Evolutionary conservation across 1,140 invertebrate species (phyloP).

Genomic region (Glossosoma conforme): DNA sequence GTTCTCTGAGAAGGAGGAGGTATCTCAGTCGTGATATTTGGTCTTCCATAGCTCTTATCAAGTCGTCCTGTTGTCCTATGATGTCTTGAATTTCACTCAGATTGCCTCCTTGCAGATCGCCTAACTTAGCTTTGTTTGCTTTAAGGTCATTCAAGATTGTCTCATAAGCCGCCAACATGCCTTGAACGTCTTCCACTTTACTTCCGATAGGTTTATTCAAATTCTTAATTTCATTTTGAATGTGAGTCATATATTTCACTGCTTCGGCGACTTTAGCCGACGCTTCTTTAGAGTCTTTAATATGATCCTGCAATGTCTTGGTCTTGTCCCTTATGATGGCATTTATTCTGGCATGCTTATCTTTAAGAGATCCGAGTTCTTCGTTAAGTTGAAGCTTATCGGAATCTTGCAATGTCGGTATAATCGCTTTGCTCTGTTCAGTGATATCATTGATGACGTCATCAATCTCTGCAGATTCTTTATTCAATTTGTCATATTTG

Average conservation of each 20-base stretch:
- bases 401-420: constrained; percentile 75
- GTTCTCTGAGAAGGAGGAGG: constrained; percentile 74
- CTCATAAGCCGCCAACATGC: constrained; percentile 72
- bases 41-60: constrained; percentile 76
- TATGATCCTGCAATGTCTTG: constrained; percentile 63
- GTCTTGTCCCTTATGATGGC: constrained; percentile 71
- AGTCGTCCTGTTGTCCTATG: constrained; percentile 74
- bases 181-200: constrained; percentile 78
- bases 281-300: constrained; percentile 73
- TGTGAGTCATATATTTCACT: constrained; percentile 70
- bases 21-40: constrained; percentile 76
- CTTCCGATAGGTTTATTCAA: constrained; percentile 81
- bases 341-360: constrained; percentile 68
- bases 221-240: constrained; percentile 77
- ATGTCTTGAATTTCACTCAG: constrained; percentile 73
- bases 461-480: constrained; percentile 66
- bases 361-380: constrained; percentile 69
- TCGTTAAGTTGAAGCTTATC: constrained; percentile 78
- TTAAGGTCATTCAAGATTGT: constrained; percentile 74
- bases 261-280: constrained; percentile 73
- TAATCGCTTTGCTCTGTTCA: constrained; percentile 73
- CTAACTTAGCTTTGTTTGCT: constrained; percentile 72
- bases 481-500: constrained; percentile 75
- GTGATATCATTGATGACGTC: constrained; percentile 67
- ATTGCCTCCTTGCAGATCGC: constrained; percentile 69